Evolutionary conservation across 2,113 vertebrate genomes (phyloP).

Genomic region (Nycticebus coucang): DNA sequence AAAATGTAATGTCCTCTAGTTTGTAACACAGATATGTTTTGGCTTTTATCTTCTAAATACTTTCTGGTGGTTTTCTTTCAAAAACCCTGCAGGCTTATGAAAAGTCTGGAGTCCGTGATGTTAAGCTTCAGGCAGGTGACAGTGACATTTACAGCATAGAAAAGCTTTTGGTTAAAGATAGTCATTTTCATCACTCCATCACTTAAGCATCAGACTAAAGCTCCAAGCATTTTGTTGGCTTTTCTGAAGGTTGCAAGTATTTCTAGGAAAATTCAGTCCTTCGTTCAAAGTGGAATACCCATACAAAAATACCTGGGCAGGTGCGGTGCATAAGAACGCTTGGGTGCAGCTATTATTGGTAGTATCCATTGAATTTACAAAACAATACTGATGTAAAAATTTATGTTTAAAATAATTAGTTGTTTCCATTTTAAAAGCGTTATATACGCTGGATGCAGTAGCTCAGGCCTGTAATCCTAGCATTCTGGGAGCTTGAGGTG

Average conservation of each 20-base stretch:
- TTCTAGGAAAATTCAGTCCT: background rate
- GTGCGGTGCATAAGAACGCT: background rate
- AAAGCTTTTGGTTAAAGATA: constrained; percentile 13
- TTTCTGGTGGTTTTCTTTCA: constrained; percentile 46
- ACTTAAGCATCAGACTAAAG: background rate
- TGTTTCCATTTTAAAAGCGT: background rate
- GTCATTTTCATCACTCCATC: background rate
- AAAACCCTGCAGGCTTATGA: background rate
- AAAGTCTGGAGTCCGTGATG: background rate
- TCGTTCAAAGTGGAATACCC: background rate
- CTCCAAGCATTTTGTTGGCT: background rate
- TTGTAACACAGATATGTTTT: constrained; percentile 3
- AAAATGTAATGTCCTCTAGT: background rate
- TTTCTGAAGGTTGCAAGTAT: background rate
- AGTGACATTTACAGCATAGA: background rate
- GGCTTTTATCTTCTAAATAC: constrained; percentile 52
- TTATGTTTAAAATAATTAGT: background rate
- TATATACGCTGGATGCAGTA: background rate
- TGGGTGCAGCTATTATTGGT: background rate
- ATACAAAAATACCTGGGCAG: background rate
- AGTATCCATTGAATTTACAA: background rate
- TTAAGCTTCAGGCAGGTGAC: background rate
- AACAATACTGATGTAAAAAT: background rate
- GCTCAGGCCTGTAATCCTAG: no score
- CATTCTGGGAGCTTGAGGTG: no score